Evolutionary conservation across 2,113 vertebrate genomes (phyloP), one percentile per base, ranked within the genome.

Genomic region (Ictalurus furcatus): DNA sequence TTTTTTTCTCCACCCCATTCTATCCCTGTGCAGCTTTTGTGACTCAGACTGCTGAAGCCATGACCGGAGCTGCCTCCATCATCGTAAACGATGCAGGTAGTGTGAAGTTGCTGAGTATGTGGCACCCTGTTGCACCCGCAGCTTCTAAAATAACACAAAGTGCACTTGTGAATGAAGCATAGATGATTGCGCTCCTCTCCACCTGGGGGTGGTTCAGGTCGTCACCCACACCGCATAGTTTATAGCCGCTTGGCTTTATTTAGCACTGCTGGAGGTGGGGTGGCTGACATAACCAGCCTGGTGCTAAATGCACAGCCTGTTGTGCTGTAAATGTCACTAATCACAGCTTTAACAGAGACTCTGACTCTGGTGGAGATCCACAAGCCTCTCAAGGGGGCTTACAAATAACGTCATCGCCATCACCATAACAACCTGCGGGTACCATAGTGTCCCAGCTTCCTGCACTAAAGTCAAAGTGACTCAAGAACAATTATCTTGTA

Each of bases 31-130:
- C 94, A 99, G 98, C 96, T 89, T 98, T 97, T 94, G 95, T 97
- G 88, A 95, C 93, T 92, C 98, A 99, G 94, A 97, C 97, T 76
- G 92, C 95, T 89, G 96, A 96, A 69, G 97, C 97, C 90, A 96
- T 97, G 69, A 99, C 98, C 86, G 98, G 98, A 94, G 93, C 96
- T 71, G 98, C 98, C 92, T 97, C 97, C 92, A 97, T 99, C 93
- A 96, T 97, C 89, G 97, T 99, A 88, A 96, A 98, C 89, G 93
- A 95, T 85, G 97, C 97, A 98, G 98, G 98, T 99, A 96, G 48
- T 76, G 92, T 67, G 3, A 37, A 78, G 37, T 52, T 85, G 71
- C 40, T 82, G 34, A 9, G 23, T 52, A 48, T 52, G 59, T 58
- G 1, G 28, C 23, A 14, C 65, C 74, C 76, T 88, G 58, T 81